phyloP scores from a whole-genome alignment of 1,140 invertebrate genomes.

The Melanaphis sacchari region DNA sequence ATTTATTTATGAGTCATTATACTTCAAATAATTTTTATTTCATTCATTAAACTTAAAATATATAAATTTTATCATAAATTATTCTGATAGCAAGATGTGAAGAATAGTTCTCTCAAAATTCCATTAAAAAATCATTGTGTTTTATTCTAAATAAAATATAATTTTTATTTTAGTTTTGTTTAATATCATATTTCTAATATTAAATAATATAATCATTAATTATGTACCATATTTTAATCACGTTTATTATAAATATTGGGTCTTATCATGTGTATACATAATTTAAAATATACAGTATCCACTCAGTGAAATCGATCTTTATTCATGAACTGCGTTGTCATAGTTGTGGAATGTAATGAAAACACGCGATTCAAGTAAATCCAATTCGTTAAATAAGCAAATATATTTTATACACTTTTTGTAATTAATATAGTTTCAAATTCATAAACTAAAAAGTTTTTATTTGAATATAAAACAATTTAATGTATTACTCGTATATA shows the following conservation, averaged over 20 bases:
- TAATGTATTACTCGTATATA: not conserved
- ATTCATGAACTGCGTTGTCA: not conserved
- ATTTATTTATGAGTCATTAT: not conserved
- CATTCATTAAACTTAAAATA: not conserved
- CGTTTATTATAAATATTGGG: not conserved
- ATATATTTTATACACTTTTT: not conserved
- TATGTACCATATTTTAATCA: not conserved
- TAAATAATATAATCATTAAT: not conserved
- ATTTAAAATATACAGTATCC: not conserved
- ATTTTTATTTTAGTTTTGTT: not conserved
- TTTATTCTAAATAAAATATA: not conserved
- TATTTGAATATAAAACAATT: not conserved
- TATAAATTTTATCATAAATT: constrained; percentile 18
- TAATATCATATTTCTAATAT: not conserved
- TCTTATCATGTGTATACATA: not conserved
- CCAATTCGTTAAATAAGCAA: not conserved
- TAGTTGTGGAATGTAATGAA: not conserved
- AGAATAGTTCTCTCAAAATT: constrained; percentile 9
- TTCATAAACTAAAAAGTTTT: not conserved
- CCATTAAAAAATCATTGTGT: not conserved
- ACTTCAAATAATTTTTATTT: constrained; percentile 15
- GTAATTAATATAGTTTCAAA: not conserved
- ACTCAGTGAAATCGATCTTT: not conserved
- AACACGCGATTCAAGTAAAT: not conserved
- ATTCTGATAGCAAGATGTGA: constrained; percentile 11